Base-by-base conservation (phyloP, 2,113 vertebrate species). In the Artemisiospiza belli region DNA sequence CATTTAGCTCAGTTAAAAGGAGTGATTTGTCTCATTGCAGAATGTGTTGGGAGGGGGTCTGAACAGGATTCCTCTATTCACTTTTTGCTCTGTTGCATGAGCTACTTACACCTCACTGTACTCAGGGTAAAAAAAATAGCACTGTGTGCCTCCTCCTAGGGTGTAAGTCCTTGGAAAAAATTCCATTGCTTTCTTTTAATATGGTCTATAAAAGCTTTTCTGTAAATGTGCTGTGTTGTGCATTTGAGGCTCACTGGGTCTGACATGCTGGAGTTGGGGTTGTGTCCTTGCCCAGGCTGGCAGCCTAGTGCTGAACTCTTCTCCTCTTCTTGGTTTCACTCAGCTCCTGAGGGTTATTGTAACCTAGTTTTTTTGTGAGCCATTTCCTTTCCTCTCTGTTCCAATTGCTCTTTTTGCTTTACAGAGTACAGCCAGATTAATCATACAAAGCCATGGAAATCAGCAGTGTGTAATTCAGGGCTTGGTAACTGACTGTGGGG, bases 281-380 rank as follows among this genome's bases (percentile, higher is more conserved):
- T 86, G 80, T 93, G 86, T 82, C 89, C 86, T 95, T 83, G 84
- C n/a, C 78, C 33, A 19, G 47, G 49, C 91, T 94, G 70, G 49
- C 80, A 89, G 90, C 57, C 75, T 44, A 20, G 35, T 67, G 69
- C 62, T 94, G 95, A 96, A 96, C 90, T 96, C 92, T 59, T 54
- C 68, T 95, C 54, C 87, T 85, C 77, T 37, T 90, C 87, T 75
- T 83, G 54, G 76, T 95, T 97, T 95, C 58, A n/a, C 58, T 82
- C 6, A 12, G 75, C 73, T 84, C 92, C 93, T 28, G 62, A 94
- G 96, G 96, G 94, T 88, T 95, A 33, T 74, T 91, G 85, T 96
- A 96, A 95, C 94, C 97, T 94, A 94, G 49, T 91, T 96, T 93
- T 91, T 92, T 86, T 58, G 51, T 86, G 75, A 93, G 66, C 0